Base-by-base conservation (phyloP, 1,140 invertebrate species). In the Hycleus cichorii region DNA sequence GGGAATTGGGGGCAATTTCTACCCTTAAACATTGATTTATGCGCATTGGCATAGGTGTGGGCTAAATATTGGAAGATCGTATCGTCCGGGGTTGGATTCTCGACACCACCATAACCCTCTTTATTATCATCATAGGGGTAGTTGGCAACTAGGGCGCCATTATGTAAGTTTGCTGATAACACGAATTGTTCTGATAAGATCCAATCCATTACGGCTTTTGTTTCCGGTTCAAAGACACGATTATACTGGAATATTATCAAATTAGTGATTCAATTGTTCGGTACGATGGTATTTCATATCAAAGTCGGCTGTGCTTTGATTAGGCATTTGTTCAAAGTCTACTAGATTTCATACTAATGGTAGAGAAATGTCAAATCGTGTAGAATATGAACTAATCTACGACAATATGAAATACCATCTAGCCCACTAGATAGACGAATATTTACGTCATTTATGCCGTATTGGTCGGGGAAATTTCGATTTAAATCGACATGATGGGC, bases 381-480 rank as follows among this genome's bases (percentile, higher is more conserved):
- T 18, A 18, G 18, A 18, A 1, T 18, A 18, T 18, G 18, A 18
- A 18, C 1, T 18, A 18, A 48, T 18, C 12, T 54, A 18, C 8
- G 12, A 18, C 18, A 18, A 18, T 18, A 18, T 18, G 18, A 18
- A 18, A 18, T 18, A 18, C 18, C 18, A 18, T 18, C 18, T 18
- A 18, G 18, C 18, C 18, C 2, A 18, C 18, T 18, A 18, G 47
- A 57, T 46, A 24, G 12, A 6, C 27, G n/a, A 42, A 54, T 32
- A 32, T 47, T 67, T 80, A 86, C 85, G 71, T 82, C 62, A 55
- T 83, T 86, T 0, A 75, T 69, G 27, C 77, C 80, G 72, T 87
- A 95, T 61, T 95, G 90, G 71, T 97, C 92, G 0, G 97, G 97
- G 71, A 99, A 99, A 76, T 99, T 97, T 65, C 96, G 80, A 76